Conservation (phyloP, 2,113 vertebrate genomes). For the Mirza zaza region DNA sequence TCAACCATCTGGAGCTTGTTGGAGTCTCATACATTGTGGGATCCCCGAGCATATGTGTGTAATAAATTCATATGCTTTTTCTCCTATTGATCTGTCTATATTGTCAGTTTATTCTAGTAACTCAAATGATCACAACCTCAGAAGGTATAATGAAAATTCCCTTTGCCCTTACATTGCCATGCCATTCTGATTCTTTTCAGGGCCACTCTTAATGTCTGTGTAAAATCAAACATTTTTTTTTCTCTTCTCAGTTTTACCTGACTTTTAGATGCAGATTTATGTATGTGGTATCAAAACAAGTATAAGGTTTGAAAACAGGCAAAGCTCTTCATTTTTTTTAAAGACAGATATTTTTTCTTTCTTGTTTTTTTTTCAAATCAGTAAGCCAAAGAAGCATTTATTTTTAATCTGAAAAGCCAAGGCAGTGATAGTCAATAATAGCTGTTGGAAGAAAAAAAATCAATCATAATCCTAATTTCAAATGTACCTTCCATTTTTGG, state of each 20-base stretch:
- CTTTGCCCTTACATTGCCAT: not conserved
- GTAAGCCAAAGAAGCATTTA: slow-evolving; percentile 21
- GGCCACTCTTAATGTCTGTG: not conserved
- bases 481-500: not conserved
- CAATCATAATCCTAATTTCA: slow-evolving; percentile 24
- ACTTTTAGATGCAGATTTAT: slow-evolving; percentile 27
- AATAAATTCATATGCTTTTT: not conserved
- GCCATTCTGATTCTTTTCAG: slow-evolving; percentile 23
- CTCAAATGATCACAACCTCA: not conserved
- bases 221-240: slow-evolving; percentile 12
- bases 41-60: not conserved
- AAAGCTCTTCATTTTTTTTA: slow-evolving; percentile 42
- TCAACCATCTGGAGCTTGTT: not conserved
- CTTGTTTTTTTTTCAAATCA: slow-evolving; percentile 29
- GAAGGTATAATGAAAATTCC: not conserved
- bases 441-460: not conserved
- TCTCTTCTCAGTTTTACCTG: not conserved
- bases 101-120: not conserved
- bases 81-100: not conserved
- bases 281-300: not conserved
- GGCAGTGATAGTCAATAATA: slow-evolving; percentile 28
- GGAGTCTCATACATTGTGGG: not conserved
- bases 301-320: not conserved
- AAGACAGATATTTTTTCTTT: slow-evolving; percentile 21
- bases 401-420: slow-evolving; percentile 38